These are phyloP conservation scores for Mormyrus hasselquistii DNA, from an alignment of 2,797 vertebrate species.

Conservation along the genomic window DNA sequence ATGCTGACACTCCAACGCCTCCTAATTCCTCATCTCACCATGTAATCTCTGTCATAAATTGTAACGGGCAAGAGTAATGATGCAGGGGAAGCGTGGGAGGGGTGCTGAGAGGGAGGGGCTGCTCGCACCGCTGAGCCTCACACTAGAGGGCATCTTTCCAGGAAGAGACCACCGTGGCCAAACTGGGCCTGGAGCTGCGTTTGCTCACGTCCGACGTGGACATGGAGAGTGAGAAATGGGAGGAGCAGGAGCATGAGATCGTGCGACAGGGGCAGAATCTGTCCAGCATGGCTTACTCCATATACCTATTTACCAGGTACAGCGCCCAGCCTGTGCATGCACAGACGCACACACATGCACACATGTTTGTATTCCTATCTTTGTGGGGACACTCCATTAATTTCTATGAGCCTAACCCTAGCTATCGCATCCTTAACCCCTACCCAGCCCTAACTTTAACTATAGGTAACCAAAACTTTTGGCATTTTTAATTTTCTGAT, in stretches of 20 bases:
- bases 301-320: slow-evolving; percentile 96
- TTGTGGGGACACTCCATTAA: neutral
- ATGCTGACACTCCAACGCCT: neutral
- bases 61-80: neutral
- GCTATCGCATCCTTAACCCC: neutral
- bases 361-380: neutral
- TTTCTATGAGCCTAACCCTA: neutral
- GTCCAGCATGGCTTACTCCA: slow-evolving; percentile 88
- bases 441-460: neutral
- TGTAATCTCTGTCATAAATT: neutral
- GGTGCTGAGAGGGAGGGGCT: neutral
- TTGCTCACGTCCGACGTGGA: slow-evolving; percentile 84
- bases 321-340: neutral
- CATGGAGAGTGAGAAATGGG: slow-evolving; percentile 87
- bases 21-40: neutral
- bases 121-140: neutral
- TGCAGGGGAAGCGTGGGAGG: neutral
- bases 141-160: slow-evolving; percentile 37
- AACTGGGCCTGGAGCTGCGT: slow-evolving; percentile 85
- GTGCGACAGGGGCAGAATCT: slow-evolving; percentile 77
- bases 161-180: slow-evolving; percentile 88
- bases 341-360: neutral
- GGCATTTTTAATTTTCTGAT: neutral
- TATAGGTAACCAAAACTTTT: neutral
- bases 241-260: slow-evolving; percentile 84